Base-by-base conservation (phyloP, 2,113 vertebrate genomes). In the Dromas ardeola region DNA sequence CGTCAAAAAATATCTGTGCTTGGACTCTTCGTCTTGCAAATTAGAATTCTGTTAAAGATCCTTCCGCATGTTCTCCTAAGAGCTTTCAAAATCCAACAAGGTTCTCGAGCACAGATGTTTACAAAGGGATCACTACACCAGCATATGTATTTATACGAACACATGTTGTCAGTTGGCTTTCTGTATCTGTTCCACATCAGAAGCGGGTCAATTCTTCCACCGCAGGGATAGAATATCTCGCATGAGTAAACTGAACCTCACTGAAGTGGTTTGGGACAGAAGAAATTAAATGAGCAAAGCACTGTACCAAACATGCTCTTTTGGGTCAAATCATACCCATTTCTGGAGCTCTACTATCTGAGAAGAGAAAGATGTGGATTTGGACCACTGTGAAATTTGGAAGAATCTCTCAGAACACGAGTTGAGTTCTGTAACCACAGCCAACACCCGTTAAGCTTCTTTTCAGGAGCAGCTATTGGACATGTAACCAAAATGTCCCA, bases 241-340 rank as follows among this genome's bases (percentile, higher is more conserved):
- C 66, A 95, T 96, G 80, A 82, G 91, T 96, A 96, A 97, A 91
- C 85, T 95, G 94, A 97, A 76, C 80, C 85, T 97, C 70, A 91
- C 52, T 97, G 93, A 97, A 97, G 96, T 98, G 95, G 95, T 97
- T 93, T 95, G 79, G 67, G 91, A 88, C 66, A 95, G 92, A 95
- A 95, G 47, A 92, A 96, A 91, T 86, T 92, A 94, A 97, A 95
- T 66, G 70, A 93, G 72, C 47, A 88, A 92, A 86, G 55, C 80
- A 91, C 69, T 74, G 59, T 14, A 88, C 70, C 87, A 95, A 97
- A 95, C 80, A 72, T 93, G 73, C 19, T 53, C 70, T 90, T 96
- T 92, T 74, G 87, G 93, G 77, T 50, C 84, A 97, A 89, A 92
- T 87, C 70, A 93, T 55, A 94, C 58, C 81, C 83, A 38, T 91